Percentiles rank a stretch among this genome's conserved stretches.
Evolutionary conservation across 2,888 invertebrate species (phyloP).

Genomic region (Monochamus alternatus): DNA sequence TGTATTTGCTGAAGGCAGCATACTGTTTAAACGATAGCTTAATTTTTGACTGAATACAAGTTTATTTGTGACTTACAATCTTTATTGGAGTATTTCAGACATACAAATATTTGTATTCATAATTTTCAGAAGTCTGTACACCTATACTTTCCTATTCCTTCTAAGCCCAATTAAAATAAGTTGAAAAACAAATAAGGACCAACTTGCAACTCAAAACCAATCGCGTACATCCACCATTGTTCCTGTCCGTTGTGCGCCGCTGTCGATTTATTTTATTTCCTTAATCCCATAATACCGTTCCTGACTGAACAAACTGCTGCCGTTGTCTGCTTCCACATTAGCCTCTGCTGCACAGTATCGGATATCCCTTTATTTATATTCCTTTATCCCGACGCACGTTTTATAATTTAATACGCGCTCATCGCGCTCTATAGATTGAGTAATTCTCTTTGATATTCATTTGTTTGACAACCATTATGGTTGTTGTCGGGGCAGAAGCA

Average conservation of each 20-base stretch:
- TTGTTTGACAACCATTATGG: conserved; percentile 55
- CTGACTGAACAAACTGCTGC: conserved; percentile 33
- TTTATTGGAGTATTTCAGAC: no score
- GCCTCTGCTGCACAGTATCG: conserved; percentile 54
- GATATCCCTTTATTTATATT: conserved; percentile 55
- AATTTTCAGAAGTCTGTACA: no score
- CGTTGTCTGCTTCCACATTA: conserved; percentile 47
- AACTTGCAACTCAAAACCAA: conserved; percentile 21
- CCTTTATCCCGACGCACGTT: conserved; percentile 54
- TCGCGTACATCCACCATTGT: conserved; percentile 22
- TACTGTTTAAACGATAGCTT: no score
- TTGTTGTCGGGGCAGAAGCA: conserved; percentile 32
- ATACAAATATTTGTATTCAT: no score
- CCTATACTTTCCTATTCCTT: no score
- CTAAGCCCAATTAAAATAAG: neutral
- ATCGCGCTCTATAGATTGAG: conserved; percentile 54
- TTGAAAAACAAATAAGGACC: neutral
- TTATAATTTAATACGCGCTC: conserved; percentile 57
- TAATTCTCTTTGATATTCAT: conserved; percentile 54
- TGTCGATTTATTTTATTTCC: conserved; percentile 36
- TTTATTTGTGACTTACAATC: no score
- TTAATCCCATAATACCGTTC: conserved; percentile 33
- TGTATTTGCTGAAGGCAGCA: no score
- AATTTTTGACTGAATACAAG: no score
- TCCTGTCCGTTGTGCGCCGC: conserved; percentile 19